Percentiles rank a stretch among this genome's conserved stretches.
Evolutionary conservation across 2,888 invertebrate genomes (phyloP).

Genomic region (Volucella zonaria): DNA sequence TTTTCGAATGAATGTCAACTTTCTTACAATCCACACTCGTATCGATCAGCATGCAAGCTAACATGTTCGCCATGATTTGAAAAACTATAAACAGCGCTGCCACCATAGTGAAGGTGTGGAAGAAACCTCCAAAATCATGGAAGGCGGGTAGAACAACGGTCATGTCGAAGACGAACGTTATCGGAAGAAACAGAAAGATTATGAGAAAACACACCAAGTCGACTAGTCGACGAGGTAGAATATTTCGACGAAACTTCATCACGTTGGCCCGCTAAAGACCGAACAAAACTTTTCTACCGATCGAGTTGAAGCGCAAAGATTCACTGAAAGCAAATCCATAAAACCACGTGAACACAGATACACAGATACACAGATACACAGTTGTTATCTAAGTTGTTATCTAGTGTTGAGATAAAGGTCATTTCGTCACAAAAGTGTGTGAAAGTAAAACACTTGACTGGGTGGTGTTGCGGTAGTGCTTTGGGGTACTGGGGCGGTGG

Average conservation of each 20-base stretch:
- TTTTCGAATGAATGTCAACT: background rate
- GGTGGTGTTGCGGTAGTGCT: too few species aligned
- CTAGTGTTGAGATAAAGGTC: conserved; percentile 26
- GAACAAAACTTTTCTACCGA: background rate
- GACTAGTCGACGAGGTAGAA: conserved; percentile 77
- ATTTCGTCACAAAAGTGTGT: conserved; percentile 11
- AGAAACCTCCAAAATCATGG: conserved; percentile 84
- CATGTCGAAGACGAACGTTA: conserved; percentile 82
- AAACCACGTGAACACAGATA: conserved; percentile 31
- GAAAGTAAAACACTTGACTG: background rate
- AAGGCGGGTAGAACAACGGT: conserved; percentile 89
- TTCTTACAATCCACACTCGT: conserved; percentile 87
- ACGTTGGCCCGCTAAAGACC: background rate
- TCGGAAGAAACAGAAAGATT: conserved; percentile 77
- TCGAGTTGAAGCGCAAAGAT: conserved; percentile 13
- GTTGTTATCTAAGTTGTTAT: conserved; percentile 14
- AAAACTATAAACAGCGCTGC: conserved; percentile 88
- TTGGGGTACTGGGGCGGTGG: background rate
- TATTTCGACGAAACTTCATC: conserved; percentile 76
- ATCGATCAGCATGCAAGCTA: conserved; percentile 89
- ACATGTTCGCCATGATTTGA: conserved; percentile 90
- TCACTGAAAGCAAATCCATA: conserved; percentile 37
- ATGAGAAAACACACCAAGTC: conserved; percentile 78
- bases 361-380: conserved; percentile 20
- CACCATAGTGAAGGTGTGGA: conserved; percentile 85